A percentile compares a stretch with the other conserved stretches of the same genome.
Conservation (phyloP, 2,888 invertebrate species). For the Thecocarcelia acutangulata region DNA sequence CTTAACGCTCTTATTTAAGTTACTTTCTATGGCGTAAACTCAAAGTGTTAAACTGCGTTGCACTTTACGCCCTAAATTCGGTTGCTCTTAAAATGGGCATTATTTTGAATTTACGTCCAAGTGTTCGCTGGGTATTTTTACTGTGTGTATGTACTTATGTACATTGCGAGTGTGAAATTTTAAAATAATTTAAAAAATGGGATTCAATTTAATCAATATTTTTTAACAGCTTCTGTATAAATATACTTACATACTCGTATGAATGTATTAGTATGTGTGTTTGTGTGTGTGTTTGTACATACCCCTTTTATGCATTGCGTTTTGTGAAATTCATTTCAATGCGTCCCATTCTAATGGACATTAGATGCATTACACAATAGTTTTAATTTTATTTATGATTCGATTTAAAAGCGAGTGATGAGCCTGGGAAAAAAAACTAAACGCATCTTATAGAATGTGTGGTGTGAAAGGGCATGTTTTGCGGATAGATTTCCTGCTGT, state of each 20-base stretch:
- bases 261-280: background rate
- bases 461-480: conserved; percentile 81
- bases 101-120: no score
- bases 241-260: background rate
- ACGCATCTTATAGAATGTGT: conserved; percentile 70
- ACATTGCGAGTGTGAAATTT: conserved; percentile 78
- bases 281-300: background rate
- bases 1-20: no score
- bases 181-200: conserved; percentile 78
- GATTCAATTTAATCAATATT: conserved; percentile 80
- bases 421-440: conserved; percentile 57
- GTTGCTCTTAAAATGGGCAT: no score
- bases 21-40: no score
- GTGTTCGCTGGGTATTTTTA: background rate
- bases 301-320: conserved; percentile 38
- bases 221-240: conserved; percentile 63
- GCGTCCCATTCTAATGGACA: conserved; percentile 74
- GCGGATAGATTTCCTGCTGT: conserved; percentile 80
- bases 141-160: conserved; percentile 4
- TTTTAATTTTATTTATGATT: conserved; percentile 79
- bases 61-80: no score
- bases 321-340: conserved; percentile 39
- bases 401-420: conserved; percentile 71
- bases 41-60: no score
- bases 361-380: conserved; percentile 69